Base-by-base conservation (phyloP, 1,140 invertebrate genomes). In the Pogonus chalceus region DNA sequence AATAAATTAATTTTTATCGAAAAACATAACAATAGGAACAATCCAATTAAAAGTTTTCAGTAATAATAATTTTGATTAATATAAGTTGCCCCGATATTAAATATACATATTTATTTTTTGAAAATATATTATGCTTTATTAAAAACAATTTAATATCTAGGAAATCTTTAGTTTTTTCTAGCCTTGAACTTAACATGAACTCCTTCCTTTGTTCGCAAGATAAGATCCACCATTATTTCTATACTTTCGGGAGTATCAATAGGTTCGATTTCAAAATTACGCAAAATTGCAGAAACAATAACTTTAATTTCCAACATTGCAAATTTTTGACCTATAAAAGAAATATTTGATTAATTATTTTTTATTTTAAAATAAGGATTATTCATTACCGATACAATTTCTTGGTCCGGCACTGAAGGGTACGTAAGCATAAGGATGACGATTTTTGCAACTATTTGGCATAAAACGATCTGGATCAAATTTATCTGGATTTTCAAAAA, bases 401-500 rank as follows among this genome's bases (percentile, higher is more conserved):
- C 85, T 74, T 1, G 80, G 78, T 10, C 85, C 85, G 26, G 80
- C 84, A 58, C 82, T 84, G 63, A 88, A 88, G n/a, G 84, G 84
- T 20, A 87, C 77, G 59, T 83, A 88, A 1, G 79, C 73, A 58
- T 75, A 83, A 1, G 79, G 77, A 62, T 82, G 73, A 48, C 80
- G 69, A 20, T 76, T 71, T 23, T 67, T 65, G 23, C 69, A 69
- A 63, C 81, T 80, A 56, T 80, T 76, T 9, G 79, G 75, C 22
- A 81, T 63, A 68, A 90, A 90, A 59, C 85, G 72, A 49, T 90
- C 84, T 0, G 88, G 88, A 66, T 88, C 77, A 65, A 86, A 90
- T 49, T 71, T 69, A 26, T 83, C 75, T 1, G 88, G 86, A 52
- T 88, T 75, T 23, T 77, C 74, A 62, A 78, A 87, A 53, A 71